Conservation (phyloP, 2,797 vertebrate species). For the Molossus molossus region DNA sequence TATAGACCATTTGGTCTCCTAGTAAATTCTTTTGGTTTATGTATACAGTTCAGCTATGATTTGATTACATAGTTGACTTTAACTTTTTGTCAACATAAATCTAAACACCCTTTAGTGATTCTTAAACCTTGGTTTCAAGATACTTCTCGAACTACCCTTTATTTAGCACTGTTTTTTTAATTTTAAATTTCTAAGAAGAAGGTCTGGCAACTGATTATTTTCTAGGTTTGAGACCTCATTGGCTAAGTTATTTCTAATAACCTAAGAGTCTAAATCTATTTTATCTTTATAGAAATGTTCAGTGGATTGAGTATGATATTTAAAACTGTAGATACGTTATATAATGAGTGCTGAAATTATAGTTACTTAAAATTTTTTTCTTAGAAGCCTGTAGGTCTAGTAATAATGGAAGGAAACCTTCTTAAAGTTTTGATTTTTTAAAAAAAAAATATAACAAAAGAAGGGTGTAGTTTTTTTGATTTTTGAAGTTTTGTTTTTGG, state of each 20-base stretch:
- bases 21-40: slow-evolving; percentile 6
- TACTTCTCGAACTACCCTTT: slow-evolving; percentile 1
- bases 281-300: slow-evolving; percentile 46
- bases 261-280: slow-evolving; percentile 18
- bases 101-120: slow-evolving; percentile 25
- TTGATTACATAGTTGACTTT: slow-evolving; percentile 55
- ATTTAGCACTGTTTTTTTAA: slow-evolving; percentile 51
- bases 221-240: slow-evolving; percentile 39
- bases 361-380: slow-evolving; percentile 43
- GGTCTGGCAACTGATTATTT: slow-evolving; percentile 24
- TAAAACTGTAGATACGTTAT: slow-evolving; percentile 53
- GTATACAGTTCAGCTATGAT: slow-evolving; percentile 1
- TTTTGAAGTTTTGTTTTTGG: slow-evolving; percentile 31
- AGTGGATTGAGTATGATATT: slow-evolving; percentile 38
- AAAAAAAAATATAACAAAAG: background rate
- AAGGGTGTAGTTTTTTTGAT: slow-evolving; percentile 24
- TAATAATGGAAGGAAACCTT: slow-evolving; percentile 18
- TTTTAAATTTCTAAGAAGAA: slow-evolving; percentile 31
- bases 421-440: background rate
- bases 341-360: slow-evolving; percentile 53
- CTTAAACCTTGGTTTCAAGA: slow-evolving; percentile 45
- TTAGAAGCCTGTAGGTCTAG: slow-evolving; percentile 39
- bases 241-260: slow-evolving; percentile 33
- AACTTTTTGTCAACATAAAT: slow-evolving; percentile 25
- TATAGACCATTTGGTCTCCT: background rate